These are phyloP conservation scores for Muricea muricata DNA, from an alignment of 92 coral and sea anemone species.

Conservation along the genomic window DNA sequence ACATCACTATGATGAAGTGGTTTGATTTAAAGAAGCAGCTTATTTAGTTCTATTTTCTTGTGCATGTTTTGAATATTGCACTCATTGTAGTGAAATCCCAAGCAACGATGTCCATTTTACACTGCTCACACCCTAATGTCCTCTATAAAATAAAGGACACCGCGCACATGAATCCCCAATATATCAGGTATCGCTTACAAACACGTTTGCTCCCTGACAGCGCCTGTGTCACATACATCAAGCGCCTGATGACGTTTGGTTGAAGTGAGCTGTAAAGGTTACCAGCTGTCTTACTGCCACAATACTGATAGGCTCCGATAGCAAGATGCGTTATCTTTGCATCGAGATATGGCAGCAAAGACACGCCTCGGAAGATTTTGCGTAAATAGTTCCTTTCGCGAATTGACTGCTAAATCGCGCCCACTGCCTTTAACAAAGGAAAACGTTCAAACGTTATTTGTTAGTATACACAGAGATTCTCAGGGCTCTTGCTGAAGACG, in stretches of 20 bases:
- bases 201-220: not conserved
- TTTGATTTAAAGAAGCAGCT: no score
- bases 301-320: not conserved
- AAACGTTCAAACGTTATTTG: not conserved
- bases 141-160: no score
- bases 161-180: no score
- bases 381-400: not conserved
- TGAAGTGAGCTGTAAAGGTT: conserved; percentile 17
- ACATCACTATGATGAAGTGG: no score
- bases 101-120: no score
- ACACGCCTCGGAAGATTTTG: not conserved
- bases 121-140: no score
- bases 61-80: no score
- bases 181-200: conserved; percentile 26
- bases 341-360: not conserved
- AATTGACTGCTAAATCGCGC: not conserved
- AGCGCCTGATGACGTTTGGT: conserved; percentile 21
- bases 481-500: not conserved
- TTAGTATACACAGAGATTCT: not conserved
- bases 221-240: not conserved
- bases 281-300: conserved; percentile 34
- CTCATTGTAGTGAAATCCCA: no score
- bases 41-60: no score
- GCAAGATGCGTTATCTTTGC: not conserved
- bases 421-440: not conserved